Conservation (phyloP, 2,888 invertebrate genomes). For the Drosophila nr. perissopoda region DNA sequence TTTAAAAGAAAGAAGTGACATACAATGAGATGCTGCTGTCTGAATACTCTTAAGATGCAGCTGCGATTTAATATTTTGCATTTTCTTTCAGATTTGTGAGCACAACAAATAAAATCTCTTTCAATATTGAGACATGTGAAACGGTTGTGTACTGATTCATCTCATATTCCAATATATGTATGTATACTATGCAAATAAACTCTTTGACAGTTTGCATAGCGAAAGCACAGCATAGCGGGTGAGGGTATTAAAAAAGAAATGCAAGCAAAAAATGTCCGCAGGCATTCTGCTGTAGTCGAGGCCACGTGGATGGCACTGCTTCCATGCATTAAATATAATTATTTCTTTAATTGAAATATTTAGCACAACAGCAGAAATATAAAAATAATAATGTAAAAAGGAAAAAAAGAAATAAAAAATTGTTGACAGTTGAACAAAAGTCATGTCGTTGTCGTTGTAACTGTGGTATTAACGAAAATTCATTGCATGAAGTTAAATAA, state of each 20-base stretch:
- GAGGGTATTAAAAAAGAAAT: background rate
- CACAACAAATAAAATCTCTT: background rate
- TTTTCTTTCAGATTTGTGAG: background rate
- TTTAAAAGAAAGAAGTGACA: background rate
- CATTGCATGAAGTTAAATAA: conserved; percentile 50
- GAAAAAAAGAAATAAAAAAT: conserved; percentile 15
- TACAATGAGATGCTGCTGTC: background rate
- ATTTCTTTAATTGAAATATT: conserved; percentile 80
- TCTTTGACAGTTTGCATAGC: background rate
- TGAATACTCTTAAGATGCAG: conserved; percentile 23
- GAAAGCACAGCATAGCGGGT: too few relatives aligned
- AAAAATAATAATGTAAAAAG: background rate
- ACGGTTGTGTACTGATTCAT: background rate
- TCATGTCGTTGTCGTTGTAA: conserved; percentile 55
- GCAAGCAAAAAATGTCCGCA: conserved; percentile 6
- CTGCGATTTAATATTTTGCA: background rate
- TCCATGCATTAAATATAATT: conserved; percentile 71
- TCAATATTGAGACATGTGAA: background rate
- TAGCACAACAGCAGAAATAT: conserved; percentile 49
- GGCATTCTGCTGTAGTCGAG: conserved; percentile 9
- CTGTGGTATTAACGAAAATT: conserved; percentile 43
- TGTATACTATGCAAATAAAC: background rate
- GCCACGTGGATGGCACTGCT: conserved; percentile 27
- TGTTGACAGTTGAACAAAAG: conserved; percentile 65
- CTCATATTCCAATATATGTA: background rate